Evolutionary conservation across 2,797 vertebrate genomes (phyloP), one percentile per base, ranked within the genome.

Genomic region (Naso thynnoides): DNA sequence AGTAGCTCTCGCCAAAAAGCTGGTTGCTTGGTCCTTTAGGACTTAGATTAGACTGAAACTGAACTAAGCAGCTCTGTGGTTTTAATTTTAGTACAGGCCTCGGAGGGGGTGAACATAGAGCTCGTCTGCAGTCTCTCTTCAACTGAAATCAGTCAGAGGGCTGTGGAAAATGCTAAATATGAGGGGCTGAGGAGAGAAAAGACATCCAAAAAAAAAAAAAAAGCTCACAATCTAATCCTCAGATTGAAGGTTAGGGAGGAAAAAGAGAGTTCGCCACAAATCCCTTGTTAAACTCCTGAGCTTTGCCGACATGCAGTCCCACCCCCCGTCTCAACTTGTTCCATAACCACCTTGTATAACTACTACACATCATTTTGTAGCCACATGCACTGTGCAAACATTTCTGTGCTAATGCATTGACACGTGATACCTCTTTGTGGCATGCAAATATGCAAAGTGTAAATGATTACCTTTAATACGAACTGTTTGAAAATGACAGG

Each of bases 61-160:
- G 70, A 83, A 80, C 68, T 68, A 64, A 86, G 81, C 60, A 74
- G 76, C 73, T 81, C 64, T 76, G 76, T 65, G 73, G 67, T 85
- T 89, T 85, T 78, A 82, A 82, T 88, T 84, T 85, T 61, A 87
- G 64, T 58, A 24, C 74, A 74, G 69, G 53, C 76, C 75, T 79
- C 41, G 29, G 62, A 79, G 39, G 44, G 58, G 50, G 33, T 62
- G 58, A 48, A 58, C 62, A 67, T 52, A 10, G 55, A 63, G 44
- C 59, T 61, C 54, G 64, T 71, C 75, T 64, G 68, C 27, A 48
- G 73, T 73, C 45, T 68, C 60, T 23, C 50, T 71, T 82, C 57
- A 80, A 53, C 77, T 78, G 45, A 74, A 75, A 83, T 58, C 64
- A 76, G 68, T 62, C 49, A 21, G 59, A 39, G 38, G 6, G 50